These are phyloP conservation scores for Myotis vivesi DNA, from an alignment of 2,797 vertebrate genomes.

Conservation along the genomic window DNA sequence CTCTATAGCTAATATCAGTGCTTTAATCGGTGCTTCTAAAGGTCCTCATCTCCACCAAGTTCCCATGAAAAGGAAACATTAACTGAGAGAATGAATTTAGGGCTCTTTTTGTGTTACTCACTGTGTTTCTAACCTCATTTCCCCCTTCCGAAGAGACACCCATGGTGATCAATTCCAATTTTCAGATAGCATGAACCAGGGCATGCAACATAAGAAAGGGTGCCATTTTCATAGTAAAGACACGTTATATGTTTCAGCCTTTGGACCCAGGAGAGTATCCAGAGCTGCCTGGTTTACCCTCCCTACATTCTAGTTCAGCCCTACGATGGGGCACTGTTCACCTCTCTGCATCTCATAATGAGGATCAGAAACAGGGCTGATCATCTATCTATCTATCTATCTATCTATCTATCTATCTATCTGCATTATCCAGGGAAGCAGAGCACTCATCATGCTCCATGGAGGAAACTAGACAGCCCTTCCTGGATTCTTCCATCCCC, in stretches of 20 bases:
- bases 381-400: neutral
- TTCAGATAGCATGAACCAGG: neutral
- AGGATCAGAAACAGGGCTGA: too few species aligned
- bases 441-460: neutral
- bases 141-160: neutral
- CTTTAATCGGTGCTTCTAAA: neutral
- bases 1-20: neutral
- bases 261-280: neutral
- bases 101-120: neutral
- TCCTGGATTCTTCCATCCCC: neutral
- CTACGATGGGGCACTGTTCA: neutral
- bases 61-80: neutral
- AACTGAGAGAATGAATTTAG: neutral
- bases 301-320: neutral
- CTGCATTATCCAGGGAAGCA: neutral
- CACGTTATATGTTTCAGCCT: neutral
- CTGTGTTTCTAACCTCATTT: neutral
- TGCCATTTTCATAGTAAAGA: neutral
- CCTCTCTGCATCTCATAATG: neutral
- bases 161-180: neutral
- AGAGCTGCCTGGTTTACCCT: neutral
- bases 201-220: neutral
- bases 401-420: neutral
- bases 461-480: neutral
- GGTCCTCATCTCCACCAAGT: neutral